Evolutionary conservation across 2,888 invertebrate genomes (phyloP).

Genomic region (Lasioglossum vierecki): DNA sequence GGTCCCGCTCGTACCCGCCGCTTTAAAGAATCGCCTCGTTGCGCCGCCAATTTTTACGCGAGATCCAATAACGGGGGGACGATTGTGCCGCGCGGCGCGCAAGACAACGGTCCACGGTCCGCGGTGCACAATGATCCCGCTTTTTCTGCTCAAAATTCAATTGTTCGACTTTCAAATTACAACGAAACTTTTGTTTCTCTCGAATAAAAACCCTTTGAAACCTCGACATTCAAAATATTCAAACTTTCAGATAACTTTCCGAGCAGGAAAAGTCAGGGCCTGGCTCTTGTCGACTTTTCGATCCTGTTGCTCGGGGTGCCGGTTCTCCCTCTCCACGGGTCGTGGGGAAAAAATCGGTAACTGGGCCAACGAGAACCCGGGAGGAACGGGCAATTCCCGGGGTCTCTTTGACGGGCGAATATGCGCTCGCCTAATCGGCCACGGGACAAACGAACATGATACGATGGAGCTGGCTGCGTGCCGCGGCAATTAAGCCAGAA

Average conservation of each 20-base stretch:
- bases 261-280: no score
- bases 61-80: neutral
- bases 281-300: constrained; percentile 21
- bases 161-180: no score
- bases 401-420: constrained; percentile 34
- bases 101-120: neutral
- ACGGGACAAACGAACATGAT: constrained; percentile 14
- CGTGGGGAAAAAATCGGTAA: constrained; percentile 42
- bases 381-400: constrained; percentile 33
- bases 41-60: neutral
- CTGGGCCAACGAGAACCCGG: constrained; percentile 20
- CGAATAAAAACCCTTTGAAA: no score
- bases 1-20: neutral
- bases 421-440: constrained; percentile 36
- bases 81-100: neutral
- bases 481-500: constrained; percentile 23
- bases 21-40: neutral
- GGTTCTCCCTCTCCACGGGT: neutral
- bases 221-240: no score
- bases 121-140: neutral
- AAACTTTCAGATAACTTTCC: no score
- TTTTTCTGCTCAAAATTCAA: no score
- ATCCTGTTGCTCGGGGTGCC: constrained; percentile 25
- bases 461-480: neutral
- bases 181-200: neutral